Percentiles rank a stretch among this genome's conserved stretches.
These are phyloP conservation scores for Camelus dromedarius DNA, from an alignment of 2,113 vertebrate species.

Conservation along the genomic window DNA sequence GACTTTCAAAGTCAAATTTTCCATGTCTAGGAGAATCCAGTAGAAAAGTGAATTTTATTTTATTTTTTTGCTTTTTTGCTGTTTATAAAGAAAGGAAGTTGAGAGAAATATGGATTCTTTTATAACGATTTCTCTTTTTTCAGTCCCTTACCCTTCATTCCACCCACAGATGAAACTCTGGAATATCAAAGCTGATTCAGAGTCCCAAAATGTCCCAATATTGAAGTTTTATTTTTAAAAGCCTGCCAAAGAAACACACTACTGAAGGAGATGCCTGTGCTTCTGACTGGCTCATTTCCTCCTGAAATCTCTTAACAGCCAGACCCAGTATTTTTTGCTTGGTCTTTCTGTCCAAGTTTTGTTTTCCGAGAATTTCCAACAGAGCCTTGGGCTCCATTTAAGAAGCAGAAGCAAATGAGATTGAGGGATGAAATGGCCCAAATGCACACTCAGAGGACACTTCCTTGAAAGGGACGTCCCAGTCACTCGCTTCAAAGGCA, in stretches of 20 bases:
- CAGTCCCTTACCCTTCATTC: background rate
- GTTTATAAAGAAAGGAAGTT: background rate
- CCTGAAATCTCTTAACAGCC: background rate
- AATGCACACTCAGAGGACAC: background rate
- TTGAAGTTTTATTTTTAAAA: conserved; percentile 35
- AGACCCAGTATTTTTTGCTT: background rate
- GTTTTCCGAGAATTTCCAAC: conserved; percentile 18
- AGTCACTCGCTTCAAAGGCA: background rate
- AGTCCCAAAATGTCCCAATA: background rate
- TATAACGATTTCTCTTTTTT: background rate
- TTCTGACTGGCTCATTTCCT: background rate
- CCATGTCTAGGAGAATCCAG: background rate
- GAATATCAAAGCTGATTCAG: background rate
- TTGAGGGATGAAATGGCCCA: background rate
- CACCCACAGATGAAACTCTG: background rate
- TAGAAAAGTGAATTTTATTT: background rate
- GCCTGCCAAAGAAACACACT: background rate
- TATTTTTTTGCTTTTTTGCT: background rate
- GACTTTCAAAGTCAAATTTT: background rate
- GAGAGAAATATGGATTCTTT: background rate
- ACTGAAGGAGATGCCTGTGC: background rate
- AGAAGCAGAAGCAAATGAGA: background rate
- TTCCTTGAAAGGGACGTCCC: background rate
- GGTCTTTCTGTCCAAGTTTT: background rate
- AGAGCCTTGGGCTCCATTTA: background rate